phyloP scores from a whole-genome alignment of 30 jellyfish, hydroid and myxozoan genomes.

The Nemopilema nomurai region DNA sequence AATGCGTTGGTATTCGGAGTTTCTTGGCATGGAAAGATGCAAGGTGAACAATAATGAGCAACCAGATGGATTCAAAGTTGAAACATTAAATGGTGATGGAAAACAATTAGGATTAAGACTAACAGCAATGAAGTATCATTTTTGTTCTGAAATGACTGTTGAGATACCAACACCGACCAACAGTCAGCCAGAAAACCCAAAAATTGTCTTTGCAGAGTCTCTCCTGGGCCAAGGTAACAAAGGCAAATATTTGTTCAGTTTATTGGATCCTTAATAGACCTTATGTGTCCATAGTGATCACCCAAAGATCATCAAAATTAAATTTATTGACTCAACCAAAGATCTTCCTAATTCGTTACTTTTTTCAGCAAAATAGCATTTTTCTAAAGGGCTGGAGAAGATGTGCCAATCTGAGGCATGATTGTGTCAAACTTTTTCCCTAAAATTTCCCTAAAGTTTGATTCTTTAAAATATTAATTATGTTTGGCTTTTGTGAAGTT shows the following conservation, averaged over 20 bases:
- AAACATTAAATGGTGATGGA: slow-evolving; percentile 50
- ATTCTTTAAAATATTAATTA: no score
- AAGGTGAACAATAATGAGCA: slow-evolving; percentile 62
- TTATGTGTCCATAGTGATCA: no score
- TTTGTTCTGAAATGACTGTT: slow-evolving; percentile 73
- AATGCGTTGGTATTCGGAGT: slow-evolving; percentile 79
- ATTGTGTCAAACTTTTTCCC: no score
- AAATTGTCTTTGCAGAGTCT: slow-evolving; percentile 88
- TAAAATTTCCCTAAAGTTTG: no score
- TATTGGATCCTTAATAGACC: no score
- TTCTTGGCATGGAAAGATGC: slow-evolving; percentile 53
- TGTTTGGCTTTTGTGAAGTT: no score
- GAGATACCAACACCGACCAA: not conserved
- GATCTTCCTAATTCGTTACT: no score
- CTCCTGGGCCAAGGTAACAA: slow-evolving; percentile 68
- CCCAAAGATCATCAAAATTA: no score
- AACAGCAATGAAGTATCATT: slow-evolving; percentile 77
- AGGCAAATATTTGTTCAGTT: not conserved
- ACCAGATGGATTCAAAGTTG: slow-evolving; percentile 67
- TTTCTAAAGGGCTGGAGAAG: no score
- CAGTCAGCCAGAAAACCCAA: slow-evolving; percentile 33
- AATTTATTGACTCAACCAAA: not conserved
- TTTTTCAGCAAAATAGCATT: no score
- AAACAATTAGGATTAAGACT: slow-evolving; percentile 46
- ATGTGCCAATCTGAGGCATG: no score